These are phyloP conservation scores for Macrotus californicus DNA, from an alignment of 2,113 vertebrate genomes.

Conservation along the genomic window DNA sequence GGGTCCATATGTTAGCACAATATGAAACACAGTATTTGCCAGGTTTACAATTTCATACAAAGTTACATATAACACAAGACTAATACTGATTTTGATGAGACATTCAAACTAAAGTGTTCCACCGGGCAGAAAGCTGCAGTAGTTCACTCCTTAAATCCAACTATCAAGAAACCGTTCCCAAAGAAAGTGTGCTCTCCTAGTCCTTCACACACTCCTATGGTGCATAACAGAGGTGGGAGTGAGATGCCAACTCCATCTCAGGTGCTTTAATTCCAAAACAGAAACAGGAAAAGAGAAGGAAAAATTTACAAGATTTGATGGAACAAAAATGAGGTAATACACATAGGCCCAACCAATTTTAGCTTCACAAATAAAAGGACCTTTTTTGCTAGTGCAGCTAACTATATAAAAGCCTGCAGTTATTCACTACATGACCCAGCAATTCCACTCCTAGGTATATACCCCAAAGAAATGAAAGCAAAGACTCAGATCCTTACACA, in stretches of 20 bases:
- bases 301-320: not conserved
- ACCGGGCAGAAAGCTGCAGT: not conserved
- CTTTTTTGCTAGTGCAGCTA: not conserved
- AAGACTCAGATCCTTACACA: not conserved
- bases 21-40: conserved; percentile 10
- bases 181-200: not conserved
- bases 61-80: not conserved
- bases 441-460: not conserved
- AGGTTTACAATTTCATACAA: conserved; percentile 6
- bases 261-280: not conserved
- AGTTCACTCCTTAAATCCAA: not conserved
- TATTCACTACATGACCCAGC: not conserved
- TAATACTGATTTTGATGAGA: not conserved
- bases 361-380: not conserved
- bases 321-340: not conserved
- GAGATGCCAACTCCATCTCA: not conserved
- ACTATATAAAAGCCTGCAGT: not conserved
- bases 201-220: not conserved
- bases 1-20: conserved; percentile 14
- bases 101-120: not conserved
- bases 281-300: not conserved
- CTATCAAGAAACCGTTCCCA: not conserved
- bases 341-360: not conserved
- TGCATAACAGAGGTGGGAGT: not conserved
- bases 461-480: not conserved